A percentile compares a stretch with the other conserved stretches of the same genome.
Evolutionary conservation across 92 coral and sea anemone genomes (phyloP).

Genomic region (Desmophyllum pertusum): DNA sequence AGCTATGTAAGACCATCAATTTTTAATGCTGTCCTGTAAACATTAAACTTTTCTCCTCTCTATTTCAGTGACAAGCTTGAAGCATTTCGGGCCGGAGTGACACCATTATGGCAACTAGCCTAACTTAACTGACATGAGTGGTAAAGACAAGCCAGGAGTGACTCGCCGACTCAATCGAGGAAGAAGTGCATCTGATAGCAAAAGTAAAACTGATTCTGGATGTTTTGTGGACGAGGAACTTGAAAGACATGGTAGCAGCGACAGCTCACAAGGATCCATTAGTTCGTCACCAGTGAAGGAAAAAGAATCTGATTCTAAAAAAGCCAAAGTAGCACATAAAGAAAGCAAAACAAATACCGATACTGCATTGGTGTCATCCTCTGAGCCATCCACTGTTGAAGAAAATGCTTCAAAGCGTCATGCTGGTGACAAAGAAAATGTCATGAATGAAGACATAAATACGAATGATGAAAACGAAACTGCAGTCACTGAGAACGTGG

Average conservation of each 20-base stretch:
- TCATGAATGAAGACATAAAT: slow-evolving; percentile 26
- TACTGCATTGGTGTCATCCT: neutral
- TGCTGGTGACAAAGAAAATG: slow-evolving; percentile 1
- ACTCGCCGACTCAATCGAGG: slow-evolving; percentile 68
- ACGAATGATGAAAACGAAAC: neutral
- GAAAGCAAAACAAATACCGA: neutral
- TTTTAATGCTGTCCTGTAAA: no score
- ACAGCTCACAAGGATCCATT: slow-evolving; percentile 42
- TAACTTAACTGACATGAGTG: slow-evolving; percentile 49
- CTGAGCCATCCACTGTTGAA: neutral
- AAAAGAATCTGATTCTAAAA: slow-evolving; percentile 8
- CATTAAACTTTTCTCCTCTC: neutral
- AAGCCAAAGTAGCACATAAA: neutral
- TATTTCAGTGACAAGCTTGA: neutral
- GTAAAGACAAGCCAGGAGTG: slow-evolving; percentile 50
- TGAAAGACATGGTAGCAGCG: slow-evolving; percentile 56
- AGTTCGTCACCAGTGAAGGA: slow-evolving; percentile 32
- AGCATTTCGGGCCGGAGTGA: neutral
- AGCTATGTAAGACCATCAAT: no score
- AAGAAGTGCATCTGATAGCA: slow-evolving; percentile 62
- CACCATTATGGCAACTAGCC: slow-evolving; percentile 8
- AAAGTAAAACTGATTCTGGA: slow-evolving; percentile 78
- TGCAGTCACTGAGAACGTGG: neutral
- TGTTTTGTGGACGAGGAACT: slow-evolving; percentile 77
- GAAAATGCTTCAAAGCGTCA: slow-evolving; percentile 4